These are phyloP conservation scores for Bellardia pandia DNA, from an alignment of 2,888 invertebrate species.

Conservation along the genomic window DNA sequence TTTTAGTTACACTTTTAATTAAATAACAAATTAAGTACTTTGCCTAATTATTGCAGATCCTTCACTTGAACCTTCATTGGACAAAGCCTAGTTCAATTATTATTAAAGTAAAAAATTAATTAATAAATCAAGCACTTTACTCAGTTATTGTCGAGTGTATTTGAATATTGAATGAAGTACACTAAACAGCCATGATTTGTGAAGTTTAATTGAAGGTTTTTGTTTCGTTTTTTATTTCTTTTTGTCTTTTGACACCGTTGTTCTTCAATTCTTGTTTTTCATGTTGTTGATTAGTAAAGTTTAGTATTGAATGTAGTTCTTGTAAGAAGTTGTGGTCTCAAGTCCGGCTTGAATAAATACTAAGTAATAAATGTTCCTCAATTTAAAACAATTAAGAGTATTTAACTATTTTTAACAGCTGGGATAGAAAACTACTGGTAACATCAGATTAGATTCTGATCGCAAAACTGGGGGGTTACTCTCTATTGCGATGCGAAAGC, in stretches of 20 bases:
- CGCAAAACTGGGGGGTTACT: too few species aligned
- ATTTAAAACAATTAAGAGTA: background rate
- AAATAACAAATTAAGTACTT: background rate
- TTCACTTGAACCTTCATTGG: background rate
- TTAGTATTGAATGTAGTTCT: slow-evolving; percentile 13
- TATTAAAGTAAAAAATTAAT: too few species aligned
- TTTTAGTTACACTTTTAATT: too few species aligned
- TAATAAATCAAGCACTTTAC: background rate
- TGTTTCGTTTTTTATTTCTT: slow-evolving; percentile 13
- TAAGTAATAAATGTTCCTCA: background rate
- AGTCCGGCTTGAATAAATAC: background rate
- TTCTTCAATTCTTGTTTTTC: slow-evolving; percentile 42
- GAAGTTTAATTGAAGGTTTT: slow-evolving; percentile 67
- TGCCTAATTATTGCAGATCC: background rate
- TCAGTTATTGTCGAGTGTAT: slow-evolving; percentile 25
- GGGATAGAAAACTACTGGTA: too few species aligned
- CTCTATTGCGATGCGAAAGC: too few species aligned
- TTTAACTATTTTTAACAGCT: too few species aligned
- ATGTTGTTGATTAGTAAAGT: slow-evolving; percentile 35
- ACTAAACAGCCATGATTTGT: slow-evolving; percentile 57
- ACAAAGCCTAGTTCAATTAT: too few species aligned
- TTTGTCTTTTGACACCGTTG: slow-evolving; percentile 12
- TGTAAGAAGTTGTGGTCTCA: slow-evolving; percentile 1
- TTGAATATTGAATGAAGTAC: slow-evolving; percentile 32
- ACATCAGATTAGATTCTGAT: too few species aligned